Evolutionary conservation across 2,888 invertebrate genomes (phyloP).

Genomic region (Patella ulyssiponensis): DNA sequence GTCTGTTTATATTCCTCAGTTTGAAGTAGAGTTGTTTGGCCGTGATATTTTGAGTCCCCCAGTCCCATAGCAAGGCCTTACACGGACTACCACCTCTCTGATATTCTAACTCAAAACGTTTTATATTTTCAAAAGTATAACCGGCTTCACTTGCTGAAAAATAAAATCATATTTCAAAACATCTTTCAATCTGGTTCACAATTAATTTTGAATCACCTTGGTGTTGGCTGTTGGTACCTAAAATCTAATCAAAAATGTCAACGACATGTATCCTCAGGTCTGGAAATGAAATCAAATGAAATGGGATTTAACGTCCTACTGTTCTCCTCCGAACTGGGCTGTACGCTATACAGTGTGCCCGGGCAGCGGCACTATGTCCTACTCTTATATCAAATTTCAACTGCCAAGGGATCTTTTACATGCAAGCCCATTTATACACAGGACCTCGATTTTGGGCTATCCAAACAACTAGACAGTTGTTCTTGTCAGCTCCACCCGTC

Average conservation of each 20-base stretch:
- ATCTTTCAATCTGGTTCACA: not conserved
- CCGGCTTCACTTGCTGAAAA: constrained; percentile 53
- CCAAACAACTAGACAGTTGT: too few species aligned
- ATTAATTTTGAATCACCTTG: not conserved
- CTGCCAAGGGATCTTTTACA: too few species aligned
- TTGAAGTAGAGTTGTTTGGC: constrained; percentile 51
- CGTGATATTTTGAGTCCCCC: constrained; percentile 54
- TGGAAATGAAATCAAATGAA: too few species aligned
- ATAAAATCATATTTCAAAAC: constrained; percentile 14
- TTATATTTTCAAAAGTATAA: constrained; percentile 50
- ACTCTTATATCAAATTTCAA: too few species aligned
- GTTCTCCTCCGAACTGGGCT: too few species aligned
- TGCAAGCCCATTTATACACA: too few species aligned
- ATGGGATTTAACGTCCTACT: too few species aligned
- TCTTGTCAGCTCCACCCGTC: too few species aligned
- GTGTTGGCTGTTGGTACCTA: not conserved
- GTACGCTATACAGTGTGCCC: too few species aligned
- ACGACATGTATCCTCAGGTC: not conserved
- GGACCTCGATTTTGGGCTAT: too few species aligned
- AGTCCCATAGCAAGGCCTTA: constrained; percentile 54
- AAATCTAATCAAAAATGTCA: not conserved
- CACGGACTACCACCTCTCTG: constrained; percentile 52
- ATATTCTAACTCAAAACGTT: constrained; percentile 49
- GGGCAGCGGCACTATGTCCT: too few species aligned
- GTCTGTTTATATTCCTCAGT: constrained; percentile 44